Percentiles rank a stretch among this genome's conserved stretches.
Conservation (phyloP, 92 coral and sea anemone genomes). For the Metridium senile region DNA sequence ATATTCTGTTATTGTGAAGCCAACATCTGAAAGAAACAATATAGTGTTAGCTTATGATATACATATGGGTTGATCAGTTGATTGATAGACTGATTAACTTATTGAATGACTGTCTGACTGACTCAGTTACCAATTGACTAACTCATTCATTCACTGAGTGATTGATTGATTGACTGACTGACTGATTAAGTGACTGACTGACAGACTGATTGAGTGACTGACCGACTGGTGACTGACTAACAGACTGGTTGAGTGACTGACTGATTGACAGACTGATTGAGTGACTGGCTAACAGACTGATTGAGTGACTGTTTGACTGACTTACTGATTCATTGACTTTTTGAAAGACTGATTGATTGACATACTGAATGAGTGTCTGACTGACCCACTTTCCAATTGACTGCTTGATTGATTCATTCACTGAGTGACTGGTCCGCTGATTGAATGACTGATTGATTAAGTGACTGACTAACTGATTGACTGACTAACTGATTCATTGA, state of each 20-base stretch:
- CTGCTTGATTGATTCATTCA: not conserved
- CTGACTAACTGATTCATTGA: not conserved
- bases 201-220: not conserved
- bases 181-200: not conserved
- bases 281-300: not conserved
- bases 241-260: not conserved
- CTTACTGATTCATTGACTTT: not conserved
- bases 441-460: not conserved
- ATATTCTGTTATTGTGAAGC: constrained; percentile 2
- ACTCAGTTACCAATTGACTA: too few species aligned
- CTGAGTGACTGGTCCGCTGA: not conserved
- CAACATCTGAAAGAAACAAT: constrained; percentile 5
- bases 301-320: not conserved
- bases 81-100: too few species aligned
- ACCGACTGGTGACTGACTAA: not conserved
- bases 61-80: too few species aligned
- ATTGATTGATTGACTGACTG: not conserved
- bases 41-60: too few species aligned
- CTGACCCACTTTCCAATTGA: not conserved
- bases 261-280: not conserved
- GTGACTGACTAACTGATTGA: not conserved
- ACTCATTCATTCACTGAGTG: not conserved
- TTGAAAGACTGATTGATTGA: not conserved
- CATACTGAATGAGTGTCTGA: not conserved
- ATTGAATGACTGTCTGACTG: too few species aligned